phyloP scores from a whole-genome alignment of 2,113 vertebrate genomes.

The Cinclus mexicanus region DNA sequence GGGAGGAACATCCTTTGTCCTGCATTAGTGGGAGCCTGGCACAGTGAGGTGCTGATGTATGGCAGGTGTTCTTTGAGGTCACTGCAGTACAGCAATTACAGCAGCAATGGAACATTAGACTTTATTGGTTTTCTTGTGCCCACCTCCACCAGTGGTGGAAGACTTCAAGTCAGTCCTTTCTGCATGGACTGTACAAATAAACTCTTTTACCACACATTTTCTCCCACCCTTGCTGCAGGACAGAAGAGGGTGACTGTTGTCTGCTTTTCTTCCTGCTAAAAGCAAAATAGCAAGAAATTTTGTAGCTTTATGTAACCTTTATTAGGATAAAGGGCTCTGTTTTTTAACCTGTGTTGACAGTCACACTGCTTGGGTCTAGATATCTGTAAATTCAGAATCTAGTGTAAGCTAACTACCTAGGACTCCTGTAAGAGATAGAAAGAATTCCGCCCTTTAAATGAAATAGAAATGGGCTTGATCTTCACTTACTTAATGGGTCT shows the following conservation, averaged over 20 bases:
- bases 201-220: background rate
- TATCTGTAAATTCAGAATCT: background rate
- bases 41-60: too few relatives aligned
- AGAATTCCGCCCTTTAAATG: background rate
- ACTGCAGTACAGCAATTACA: background rate
- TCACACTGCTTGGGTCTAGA: background rate
- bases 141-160: background rate
- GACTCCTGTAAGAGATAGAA: background rate
- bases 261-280: background rate
- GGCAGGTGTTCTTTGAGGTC: background rate
- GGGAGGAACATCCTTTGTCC: background rate
- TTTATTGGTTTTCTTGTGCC: background rate
- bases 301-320: background rate
- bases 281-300: background rate
- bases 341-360: background rate
- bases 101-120: background rate
- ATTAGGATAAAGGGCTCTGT: accelerated
- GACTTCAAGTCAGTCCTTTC: background rate
- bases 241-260: background rate
- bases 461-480: background rate
- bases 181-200: background rate
- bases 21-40: background rate
- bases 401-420: background rate
- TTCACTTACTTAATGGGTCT: background rate
- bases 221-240: background rate